Evolutionary conservation across 1,140 invertebrate species (phyloP).

Genomic region (Lepidurus arcticus): DNA sequence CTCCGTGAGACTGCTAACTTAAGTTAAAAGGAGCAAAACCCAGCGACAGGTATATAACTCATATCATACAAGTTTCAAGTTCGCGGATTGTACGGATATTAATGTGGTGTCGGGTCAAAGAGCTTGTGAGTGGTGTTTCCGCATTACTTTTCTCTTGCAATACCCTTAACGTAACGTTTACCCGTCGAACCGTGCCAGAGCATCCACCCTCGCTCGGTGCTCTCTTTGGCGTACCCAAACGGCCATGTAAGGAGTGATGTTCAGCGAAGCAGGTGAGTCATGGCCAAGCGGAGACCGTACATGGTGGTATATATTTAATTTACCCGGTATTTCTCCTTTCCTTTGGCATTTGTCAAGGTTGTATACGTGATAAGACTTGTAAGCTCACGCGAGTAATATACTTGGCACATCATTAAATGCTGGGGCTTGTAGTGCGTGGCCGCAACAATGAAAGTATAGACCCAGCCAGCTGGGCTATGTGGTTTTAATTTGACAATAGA

Average conservation of each 20-base stretch:
- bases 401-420: not conserved
- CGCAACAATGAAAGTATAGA: no score
- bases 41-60: no score
- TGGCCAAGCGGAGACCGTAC: not conserved
- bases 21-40: not conserved
- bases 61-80: no score
- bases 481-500: no score
- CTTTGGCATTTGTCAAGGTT: not conserved
- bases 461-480: no score
- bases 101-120: no score
- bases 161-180: not conserved
- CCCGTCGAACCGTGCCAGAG: not conserved
- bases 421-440: not conserved
- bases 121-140: no score
- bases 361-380: not conserved
- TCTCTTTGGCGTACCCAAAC: conserved; percentile 1
- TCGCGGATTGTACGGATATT: no score
- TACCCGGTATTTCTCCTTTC: not conserved
- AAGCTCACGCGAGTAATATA: not conserved
- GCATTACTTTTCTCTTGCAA: no score
- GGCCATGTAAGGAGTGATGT: not conserved
- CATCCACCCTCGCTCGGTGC: not conserved
- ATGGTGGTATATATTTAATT: not conserved
- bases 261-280: conserved; percentile 9
- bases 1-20: not conserved